phyloP scores from a whole-genome alignment of 2,888 invertebrate species.

The Lepidochitona cinerea region DNA sequence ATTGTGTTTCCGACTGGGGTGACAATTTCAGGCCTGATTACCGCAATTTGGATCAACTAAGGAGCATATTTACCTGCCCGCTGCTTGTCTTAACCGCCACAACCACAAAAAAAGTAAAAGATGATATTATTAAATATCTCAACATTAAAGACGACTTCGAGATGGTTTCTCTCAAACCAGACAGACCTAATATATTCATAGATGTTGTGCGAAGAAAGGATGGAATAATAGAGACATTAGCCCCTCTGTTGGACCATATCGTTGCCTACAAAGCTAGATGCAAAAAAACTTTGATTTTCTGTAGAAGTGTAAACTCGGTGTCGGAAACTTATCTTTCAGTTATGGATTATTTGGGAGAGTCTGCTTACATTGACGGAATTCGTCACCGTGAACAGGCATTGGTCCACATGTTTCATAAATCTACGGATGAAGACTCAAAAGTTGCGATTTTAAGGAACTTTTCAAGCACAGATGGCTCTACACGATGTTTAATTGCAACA shows the following conservation, averaged over 20 bases:
- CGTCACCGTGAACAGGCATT: slow-evolving; percentile 21
- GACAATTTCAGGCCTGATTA: no score
- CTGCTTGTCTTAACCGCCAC: slow-evolving; percentile 20
- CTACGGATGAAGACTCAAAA: slow-evolving; percentile 26
- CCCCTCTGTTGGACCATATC: slow-evolving; percentile 23
- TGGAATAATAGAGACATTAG: neutral
- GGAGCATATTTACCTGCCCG: slow-evolving; percentile 28
- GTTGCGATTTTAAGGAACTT: slow-evolving; percentile 14
- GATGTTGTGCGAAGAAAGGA: slow-evolving; percentile 11
- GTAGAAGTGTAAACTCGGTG: slow-evolving; percentile 28
- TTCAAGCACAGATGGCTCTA: slow-evolving; percentile 21
- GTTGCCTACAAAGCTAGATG: slow-evolving; percentile 9
- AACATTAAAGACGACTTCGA: slow-evolving; percentile 14
- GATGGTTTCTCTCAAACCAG: slow-evolving; percentile 11
- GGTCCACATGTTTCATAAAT: slow-evolving; percentile 34
- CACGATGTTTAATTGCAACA: slow-evolving; percentile 25
- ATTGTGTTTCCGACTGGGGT: slow-evolving; percentile 37
- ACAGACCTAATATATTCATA: slow-evolving; percentile 25
- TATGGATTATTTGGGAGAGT: slow-evolving; percentile 17
- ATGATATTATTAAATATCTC: slow-evolving; percentile 20
- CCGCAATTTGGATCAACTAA: no score
- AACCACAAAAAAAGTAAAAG: slow-evolving; percentile 20
- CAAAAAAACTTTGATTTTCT: slow-evolving; percentile 31
- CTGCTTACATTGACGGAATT: slow-evolving; percentile 21
- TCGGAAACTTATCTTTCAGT: slow-evolving; percentile 27